Evolutionary conservation across 1,140 invertebrate species (phyloP), one percentile per base, ranked within the genome.

Genomic region (Stegodyphus dumicola): DNA sequence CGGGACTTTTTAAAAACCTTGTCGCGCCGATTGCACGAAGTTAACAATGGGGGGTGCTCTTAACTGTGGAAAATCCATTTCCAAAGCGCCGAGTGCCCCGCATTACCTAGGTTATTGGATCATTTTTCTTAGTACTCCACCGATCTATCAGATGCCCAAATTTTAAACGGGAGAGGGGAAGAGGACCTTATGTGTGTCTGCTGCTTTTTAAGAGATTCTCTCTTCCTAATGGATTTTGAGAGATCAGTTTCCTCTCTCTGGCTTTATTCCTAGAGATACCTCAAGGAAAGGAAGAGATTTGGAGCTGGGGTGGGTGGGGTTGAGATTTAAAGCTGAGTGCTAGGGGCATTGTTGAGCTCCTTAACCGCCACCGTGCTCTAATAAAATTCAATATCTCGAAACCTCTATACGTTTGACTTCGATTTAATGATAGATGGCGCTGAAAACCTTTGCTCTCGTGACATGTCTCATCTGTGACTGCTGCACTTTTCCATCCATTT

Each of bases 71-170:
- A 75, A 83, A 83, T 83, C 80, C 80, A 83, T 83, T 75, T 83
- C 56, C 13, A 71, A 73, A 54, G 56, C n/a, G 56, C 64, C 17
- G 73, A 69, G 60, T 67, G n/a, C 69, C 69, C 33, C 18, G 80
- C 80, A 83, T 83, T 83, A 83, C 80, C 80, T 75, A 83, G 80
- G 80, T 83, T 83, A 83, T 83, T 83, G 80, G 80, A 83, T 83
- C 80, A 83, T 83, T 83, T 83, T 83, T 83, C 80, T 83, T 81
- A 18, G 65, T 67, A 67, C 77, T 54, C 66, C 17, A 33, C 18
- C 18, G 17, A 80, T 80, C 78, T 54, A 80, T 80, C 67, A 80
- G 53, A 64, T 75, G 64, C 52, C 77, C 77, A 69, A 69, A 69
- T 67, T 78, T 78, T 52, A 18, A 51, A 77, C 17, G 13, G 11